Conservation (phyloP, 2,888 invertebrate genomes). For the Trypoxylon attenuatum region DNA sequence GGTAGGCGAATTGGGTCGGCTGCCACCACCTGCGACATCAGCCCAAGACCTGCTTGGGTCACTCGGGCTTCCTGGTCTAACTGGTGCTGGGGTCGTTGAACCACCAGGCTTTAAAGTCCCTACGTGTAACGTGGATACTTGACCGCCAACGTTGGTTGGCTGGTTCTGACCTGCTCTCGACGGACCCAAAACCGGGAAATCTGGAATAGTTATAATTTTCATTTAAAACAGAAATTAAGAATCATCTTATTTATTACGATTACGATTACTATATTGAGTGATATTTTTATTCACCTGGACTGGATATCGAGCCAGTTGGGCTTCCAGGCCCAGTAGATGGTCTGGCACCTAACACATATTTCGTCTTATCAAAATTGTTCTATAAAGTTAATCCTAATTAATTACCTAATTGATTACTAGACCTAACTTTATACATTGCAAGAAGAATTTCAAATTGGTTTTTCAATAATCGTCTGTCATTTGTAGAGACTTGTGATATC, state of each 20-base stretch:
- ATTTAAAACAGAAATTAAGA: not conserved
- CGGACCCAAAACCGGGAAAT: not conserved
- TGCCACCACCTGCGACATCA: constrained; percentile 58
- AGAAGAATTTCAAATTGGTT: no score
- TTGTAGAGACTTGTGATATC: no score
- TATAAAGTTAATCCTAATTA: not conserved
- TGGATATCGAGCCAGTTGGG: not conserved
- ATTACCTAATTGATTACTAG: no score
- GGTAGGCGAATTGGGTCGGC: constrained; percentile 50
- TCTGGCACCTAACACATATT: constrained; percentile 4
- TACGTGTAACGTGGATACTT: constrained; percentile 41
- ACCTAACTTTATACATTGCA: no score
- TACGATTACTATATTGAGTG: no score
- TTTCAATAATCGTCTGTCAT: not conserved
- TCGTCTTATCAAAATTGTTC: not conserved
- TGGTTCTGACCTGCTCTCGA: constrained; percentile 15
- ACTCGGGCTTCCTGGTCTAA: constrained; percentile 22
- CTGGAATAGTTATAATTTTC: no score
- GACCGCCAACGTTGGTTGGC: constrained; percentile 23
- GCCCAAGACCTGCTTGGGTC: constrained; percentile 57
- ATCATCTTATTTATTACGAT: not conserved
- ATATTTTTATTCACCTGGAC: constrained; percentile 3
- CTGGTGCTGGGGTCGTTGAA: constrained; percentile 18
- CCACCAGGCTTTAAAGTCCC: constrained; percentile 43
- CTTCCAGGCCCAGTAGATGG: constrained; percentile 8